A percentile compares a stretch with the other conserved stretches of the same genome.
Evolutionary conservation across 37 sponge, comb jelly and placozoan species (phyloP).

Genomic region (Dysidea cf. avara): DNA sequence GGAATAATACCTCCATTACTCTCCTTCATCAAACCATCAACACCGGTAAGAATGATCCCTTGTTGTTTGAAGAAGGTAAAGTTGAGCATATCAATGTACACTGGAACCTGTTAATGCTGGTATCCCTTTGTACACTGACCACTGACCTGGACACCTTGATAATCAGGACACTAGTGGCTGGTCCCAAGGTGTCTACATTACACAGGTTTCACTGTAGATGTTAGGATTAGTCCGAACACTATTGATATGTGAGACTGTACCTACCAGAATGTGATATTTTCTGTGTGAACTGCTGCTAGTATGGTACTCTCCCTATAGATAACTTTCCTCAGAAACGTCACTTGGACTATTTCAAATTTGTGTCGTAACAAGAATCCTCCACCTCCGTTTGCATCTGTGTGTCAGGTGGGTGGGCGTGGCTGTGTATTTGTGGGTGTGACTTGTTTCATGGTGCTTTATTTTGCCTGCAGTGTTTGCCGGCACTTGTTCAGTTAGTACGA

Average conservation of each 20-base stretch:
- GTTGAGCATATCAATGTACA: no score
- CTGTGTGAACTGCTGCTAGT: no score
- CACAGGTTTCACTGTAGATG: no score
- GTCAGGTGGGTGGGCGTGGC: slow-evolving; percentile 44
- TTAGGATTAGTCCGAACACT: no score
- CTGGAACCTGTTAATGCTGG: neutral
- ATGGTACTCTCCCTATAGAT: slow-evolving; percentile 30
- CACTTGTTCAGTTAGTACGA: slow-evolving; percentile 72
- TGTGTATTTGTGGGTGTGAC: neutral
- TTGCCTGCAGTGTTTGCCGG: slow-evolving; percentile 84
- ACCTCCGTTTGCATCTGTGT: slow-evolving; percentile 84
- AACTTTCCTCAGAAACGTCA: slow-evolving; percentile 71
- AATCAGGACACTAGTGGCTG: no score
- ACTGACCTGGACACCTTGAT: no score
- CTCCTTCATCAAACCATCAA: slow-evolving; percentile 51
- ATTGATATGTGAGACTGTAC: no score
- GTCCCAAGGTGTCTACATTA: no score
- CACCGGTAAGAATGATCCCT: slow-evolving; percentile 38
- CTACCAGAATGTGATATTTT: no score
- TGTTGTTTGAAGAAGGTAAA: no score
- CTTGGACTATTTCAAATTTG: slow-evolving; percentile 92
- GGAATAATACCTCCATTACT: slow-evolving; percentile 88
- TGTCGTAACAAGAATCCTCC: slow-evolving; percentile 96
- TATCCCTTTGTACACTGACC: neutral
- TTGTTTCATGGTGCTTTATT: no score